Base-by-base conservation (phyloP, 2,797 vertebrate genomes). In the Xenopus petersii region DNA sequence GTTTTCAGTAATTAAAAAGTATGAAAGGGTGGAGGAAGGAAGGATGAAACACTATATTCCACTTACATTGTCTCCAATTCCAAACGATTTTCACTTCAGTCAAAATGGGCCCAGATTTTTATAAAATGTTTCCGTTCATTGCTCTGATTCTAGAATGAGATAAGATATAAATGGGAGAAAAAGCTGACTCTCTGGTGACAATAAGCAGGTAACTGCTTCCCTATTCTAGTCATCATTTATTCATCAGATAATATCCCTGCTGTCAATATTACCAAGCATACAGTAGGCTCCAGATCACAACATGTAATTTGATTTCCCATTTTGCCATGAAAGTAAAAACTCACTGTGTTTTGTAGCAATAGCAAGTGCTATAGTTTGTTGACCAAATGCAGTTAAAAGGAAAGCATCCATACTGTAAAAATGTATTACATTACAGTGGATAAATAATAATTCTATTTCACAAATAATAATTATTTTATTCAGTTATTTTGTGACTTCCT, bases 1-100 rank as follows among this genome's bases (percentile, higher is more conserved):
- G 67, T 73, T 70, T 78, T 69, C 66, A 64, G 65, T 79, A 79
- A 79, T 79, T 79, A 79, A 79, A 78, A 73, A 74, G 61, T 65
- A 79, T 56, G 36, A 17, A 69, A 70, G 26, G 67, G 58, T 58
- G 59, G 56, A 58, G 48, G 56, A 60, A 60, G 64, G 12, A 70
- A 30, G 71, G 21, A 10, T 64, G 17, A 67, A 33, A 62, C 5
- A 30, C 61, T 70, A 42, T 60, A 59, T 70, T 70, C 17, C n/a
- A 65, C 15, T 60, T 70, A 36, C 26, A 60, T 42, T 48, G 64
- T 65, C 66, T 64, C 61, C 54, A 73, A 73, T 60, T 64, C 61
- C 54, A 73, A 73, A 68, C 65, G 54, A 21, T 63, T 70, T 58
- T 60, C 51, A 59, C 8, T 56, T 62, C 48, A 73, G 70, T 66